These are phyloP conservation scores for Turritopsis rubra DNA, from an alignment of 30 jellyfish, hydroid and myxozoan genomes.

Conservation along the genomic window DNA sequence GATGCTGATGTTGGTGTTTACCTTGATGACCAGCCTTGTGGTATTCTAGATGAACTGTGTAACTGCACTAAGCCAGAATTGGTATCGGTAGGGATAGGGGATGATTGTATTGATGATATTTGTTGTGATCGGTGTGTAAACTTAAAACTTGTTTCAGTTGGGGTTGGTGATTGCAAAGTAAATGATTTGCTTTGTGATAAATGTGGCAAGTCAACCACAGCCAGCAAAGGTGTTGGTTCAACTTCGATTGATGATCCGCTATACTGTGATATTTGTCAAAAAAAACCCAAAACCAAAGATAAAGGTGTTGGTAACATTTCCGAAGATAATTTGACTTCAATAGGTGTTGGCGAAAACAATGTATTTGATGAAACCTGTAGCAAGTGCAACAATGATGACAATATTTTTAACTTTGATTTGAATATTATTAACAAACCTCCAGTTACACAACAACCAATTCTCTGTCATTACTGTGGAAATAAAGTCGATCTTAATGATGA, in stretches of 20 bases:
- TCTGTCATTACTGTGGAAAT: slow-evolving; percentile 81
- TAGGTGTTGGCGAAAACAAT: slow-evolving; percentile 71
- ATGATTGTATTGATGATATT: slow-evolving; percentile 29
- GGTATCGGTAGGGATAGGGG: slow-evolving; percentile 49
- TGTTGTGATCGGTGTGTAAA: slow-evolving; percentile 66
- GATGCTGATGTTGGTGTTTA: slow-evolving; percentile 51
- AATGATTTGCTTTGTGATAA: slow-evolving; percentile 53
- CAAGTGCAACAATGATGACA: slow-evolving; percentile 29
- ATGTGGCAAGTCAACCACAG: slow-evolving; percentile 25
- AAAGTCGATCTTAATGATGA: slow-evolving; percentile 61
- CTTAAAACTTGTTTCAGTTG: slow-evolving; percentile 26
- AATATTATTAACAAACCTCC: slow-evolving; percentile 16
- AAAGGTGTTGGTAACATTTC: background rate
- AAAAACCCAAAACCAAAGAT: slow-evolving; percentile 9
- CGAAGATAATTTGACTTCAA: slow-evolving; percentile 23
- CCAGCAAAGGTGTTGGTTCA: slow-evolving; percentile 51
- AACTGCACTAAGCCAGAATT: slow-evolving; percentile 46
- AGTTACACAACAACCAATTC: slow-evolving; percentile 42
- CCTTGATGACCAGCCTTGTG: slow-evolving; percentile 34
- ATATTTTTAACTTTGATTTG: slow-evolving; percentile 18
- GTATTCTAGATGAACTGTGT: slow-evolving; percentile 70
- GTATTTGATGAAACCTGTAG: slow-evolving; percentile 53
- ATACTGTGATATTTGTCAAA: slow-evolving; percentile 64
- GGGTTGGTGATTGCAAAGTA: slow-evolving; percentile 59
- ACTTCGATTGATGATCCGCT: slow-evolving; percentile 20